Conservation (phyloP, 1,140 invertebrate species). For the Heliconius congener region DNA sequence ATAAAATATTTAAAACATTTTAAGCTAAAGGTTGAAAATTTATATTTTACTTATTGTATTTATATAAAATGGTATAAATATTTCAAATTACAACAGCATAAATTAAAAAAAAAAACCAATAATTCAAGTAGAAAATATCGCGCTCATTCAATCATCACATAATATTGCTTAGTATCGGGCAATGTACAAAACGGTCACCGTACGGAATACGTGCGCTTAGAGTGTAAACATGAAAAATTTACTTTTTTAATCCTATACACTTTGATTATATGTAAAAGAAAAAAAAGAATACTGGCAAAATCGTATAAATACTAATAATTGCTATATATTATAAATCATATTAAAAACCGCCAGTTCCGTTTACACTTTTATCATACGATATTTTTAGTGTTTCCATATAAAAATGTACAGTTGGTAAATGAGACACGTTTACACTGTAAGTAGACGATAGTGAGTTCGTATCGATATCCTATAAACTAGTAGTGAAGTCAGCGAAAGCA, state of each 20-base stretch:
- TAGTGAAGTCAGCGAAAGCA: conserved; percentile 69
- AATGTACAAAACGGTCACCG: conserved; percentile 45
- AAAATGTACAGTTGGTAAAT: conserved; percentile 3
- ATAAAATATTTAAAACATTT: conserved; percentile 32
- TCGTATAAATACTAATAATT: background rate
- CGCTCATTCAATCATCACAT: conserved; percentile 23
- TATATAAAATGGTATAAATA: conserved; percentile 23
- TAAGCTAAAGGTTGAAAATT: background rate
- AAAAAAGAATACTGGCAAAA: background rate
- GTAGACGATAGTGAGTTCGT: conserved; percentile 27
- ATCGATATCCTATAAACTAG: conserved; percentile 69
- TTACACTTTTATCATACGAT: conserved; percentile 12
- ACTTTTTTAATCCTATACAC: conserved; percentile 8
- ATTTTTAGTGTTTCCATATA: background rate
- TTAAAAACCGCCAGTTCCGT: conserved; percentile 10
- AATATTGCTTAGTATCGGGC: conserved; percentile 36
- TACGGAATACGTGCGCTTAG: conserved; percentile 27
- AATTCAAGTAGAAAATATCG: conserved; percentile 35
- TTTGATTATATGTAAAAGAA: conserved; percentile 4
- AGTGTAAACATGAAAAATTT: conserved; percentile 2
- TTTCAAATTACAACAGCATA: conserved; percentile 14
- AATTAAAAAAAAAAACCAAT: background rate
- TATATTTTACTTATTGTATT: background rate
- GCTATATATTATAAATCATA: background rate
- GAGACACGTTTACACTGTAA: conserved; percentile 3